Evolutionary conservation across 2,888 invertebrate species (phyloP).

Genomic region (Apamea crenata): DNA sequence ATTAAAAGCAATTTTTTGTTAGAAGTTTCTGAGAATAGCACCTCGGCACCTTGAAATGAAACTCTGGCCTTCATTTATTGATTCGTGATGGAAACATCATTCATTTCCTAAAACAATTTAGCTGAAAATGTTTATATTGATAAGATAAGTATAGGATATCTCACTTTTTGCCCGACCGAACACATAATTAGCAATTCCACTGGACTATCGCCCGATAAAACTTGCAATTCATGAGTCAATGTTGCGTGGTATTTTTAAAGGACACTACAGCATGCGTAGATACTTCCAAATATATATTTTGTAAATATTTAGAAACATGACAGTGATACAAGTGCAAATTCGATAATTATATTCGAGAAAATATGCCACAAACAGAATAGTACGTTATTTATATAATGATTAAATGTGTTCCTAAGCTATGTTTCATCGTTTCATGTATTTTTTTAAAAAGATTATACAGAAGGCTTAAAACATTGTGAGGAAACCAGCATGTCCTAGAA

Average conservation of each 20-base stretch:
- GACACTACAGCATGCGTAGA: neutral
- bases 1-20: slow-evolving; percentile 37
- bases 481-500: neutral
- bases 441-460: neutral
- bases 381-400: neutral
- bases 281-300: neutral
- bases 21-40: neutral
- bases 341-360: neutral
- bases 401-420: neutral
- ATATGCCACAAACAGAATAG: neutral
- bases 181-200: slow-evolving; percentile 46
- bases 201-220: slow-evolving; percentile 44
- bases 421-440: neutral
- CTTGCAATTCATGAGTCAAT: slow-evolving; percentile 14
- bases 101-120: slow-evolving; percentile 35
- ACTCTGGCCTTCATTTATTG: slow-evolving; percentile 13
- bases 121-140: slow-evolving; percentile 44
- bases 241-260: neutral
- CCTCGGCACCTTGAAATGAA: neutral
- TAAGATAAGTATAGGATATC: slow-evolving; percentile 47
- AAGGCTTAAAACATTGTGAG: neutral
- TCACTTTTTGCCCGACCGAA: slow-evolving; percentile 33
- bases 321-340: neutral
- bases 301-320: neutral
- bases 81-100: slow-evolving; percentile 34